A percentile compares a stretch with the other conserved stretches of the same genome.
Conservation (phyloP, 2,113 vertebrate genomes). For the Microcebus ravelobensis region DNA sequence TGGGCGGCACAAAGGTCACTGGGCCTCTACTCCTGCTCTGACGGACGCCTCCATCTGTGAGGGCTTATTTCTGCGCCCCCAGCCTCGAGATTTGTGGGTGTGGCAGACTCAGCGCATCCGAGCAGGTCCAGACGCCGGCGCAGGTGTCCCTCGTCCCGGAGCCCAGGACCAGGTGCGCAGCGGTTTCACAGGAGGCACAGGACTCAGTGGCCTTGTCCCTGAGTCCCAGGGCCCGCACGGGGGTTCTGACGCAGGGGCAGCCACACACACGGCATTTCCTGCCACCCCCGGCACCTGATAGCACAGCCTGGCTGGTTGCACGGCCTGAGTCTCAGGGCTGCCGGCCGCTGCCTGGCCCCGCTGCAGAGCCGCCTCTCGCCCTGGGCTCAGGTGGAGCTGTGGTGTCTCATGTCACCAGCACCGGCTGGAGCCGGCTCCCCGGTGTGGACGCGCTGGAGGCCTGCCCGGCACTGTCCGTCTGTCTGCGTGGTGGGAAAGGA, state of each 20-base stretch:
- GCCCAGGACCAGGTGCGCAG: neutral
- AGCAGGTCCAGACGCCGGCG: neutral
- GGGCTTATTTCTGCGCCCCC: neutral
- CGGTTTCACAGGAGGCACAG: neutral
- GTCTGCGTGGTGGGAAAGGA: neutral
- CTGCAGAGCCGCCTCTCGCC: neutral
- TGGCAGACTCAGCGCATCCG: neutral
- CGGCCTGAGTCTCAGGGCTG: neutral
- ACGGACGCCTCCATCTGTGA: accelerated
- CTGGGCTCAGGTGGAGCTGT: neutral
- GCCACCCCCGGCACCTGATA: neutral
- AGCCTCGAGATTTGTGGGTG: accelerated
- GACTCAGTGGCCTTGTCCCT: too few relatives aligned
- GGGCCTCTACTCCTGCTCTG: neutral
- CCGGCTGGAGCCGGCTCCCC: neutral
- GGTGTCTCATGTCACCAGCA: accelerated
- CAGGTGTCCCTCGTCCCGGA: accelerated
- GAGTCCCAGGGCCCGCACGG: accelerated
- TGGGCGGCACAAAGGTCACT: accelerated
- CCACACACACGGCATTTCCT: accelerated
- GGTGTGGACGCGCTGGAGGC: neutral
- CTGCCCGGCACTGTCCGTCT: neutral
- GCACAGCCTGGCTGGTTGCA: accelerated
- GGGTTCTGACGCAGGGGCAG: neutral
- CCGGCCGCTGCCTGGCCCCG: neutral